Conservation (phyloP, 2,888 invertebrate genomes). For the Ashinkailepas kermadecensis region DNA sequence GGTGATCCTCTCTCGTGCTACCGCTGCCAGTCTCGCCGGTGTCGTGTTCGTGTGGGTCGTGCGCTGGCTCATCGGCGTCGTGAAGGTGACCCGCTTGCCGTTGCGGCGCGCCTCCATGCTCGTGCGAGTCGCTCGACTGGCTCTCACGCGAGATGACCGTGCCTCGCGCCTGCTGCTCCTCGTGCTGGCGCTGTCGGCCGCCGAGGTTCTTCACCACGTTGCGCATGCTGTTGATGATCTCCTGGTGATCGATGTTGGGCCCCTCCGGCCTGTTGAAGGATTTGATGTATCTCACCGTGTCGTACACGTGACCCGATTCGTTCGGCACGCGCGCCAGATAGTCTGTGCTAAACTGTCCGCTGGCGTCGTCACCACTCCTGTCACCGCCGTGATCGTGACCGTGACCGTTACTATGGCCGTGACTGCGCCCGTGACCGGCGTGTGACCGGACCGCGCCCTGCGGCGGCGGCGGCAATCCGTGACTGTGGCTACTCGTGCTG, state of each 20-base stretch:
- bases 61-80: too few relatives aligned
- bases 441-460: slow-evolving; percentile 2
- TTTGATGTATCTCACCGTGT: background rate
- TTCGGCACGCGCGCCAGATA: slow-evolving; percentile 41
- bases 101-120: too few relatives aligned
- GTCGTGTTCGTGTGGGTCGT: too few relatives aligned
- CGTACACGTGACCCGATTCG: background rate
- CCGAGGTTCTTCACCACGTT: background rate
- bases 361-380: slow-evolving; percentile 28
- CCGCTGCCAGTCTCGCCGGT: too few relatives aligned
- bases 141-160: too few relatives aligned
- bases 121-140: too few relatives aligned
- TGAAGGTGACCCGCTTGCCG: too few relatives aligned
- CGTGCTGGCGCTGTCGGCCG: background rate
- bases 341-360: slow-evolving; percentile 39
- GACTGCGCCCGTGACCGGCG: slow-evolving; percentile 28
- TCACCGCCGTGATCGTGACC: slow-evolving; percentile 24
- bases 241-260: background rate
- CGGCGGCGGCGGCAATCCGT: slow-evolving; percentile 31
- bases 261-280: background rate
- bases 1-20: too few relatives aligned
- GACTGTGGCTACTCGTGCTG: slow-evolving; percentile 35
- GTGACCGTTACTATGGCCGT: slow-evolving; percentile 32
- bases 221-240: background rate
- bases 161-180: background rate